Percentiles rank a stretch among this genome's conserved stretches.
Evolutionary conservation across 1,140 invertebrate species (phyloP).

Genomic region (Diachasmimorpha longicaudata): DNA sequence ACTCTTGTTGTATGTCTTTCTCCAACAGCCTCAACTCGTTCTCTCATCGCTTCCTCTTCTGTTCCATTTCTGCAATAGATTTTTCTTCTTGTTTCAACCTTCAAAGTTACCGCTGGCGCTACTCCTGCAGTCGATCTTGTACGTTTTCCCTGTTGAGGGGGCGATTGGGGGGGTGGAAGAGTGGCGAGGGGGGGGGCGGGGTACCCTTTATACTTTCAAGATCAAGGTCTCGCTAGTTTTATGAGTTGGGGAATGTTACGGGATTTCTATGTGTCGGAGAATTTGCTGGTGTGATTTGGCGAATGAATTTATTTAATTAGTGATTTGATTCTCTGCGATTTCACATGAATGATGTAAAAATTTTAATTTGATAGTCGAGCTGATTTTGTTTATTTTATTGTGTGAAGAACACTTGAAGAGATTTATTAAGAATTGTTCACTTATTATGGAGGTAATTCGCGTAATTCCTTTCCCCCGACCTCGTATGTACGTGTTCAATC

Average conservation of each 20-base stretch:
- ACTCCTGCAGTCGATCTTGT: background rate
- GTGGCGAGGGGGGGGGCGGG: too few species aligned
- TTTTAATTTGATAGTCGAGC: too few species aligned
- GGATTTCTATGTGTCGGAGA: background rate
- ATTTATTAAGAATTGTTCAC: too few species aligned
- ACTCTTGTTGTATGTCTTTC: background rate
- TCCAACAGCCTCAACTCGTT: background rate
- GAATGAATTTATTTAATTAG: too few species aligned
- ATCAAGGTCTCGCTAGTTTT: slow-evolving; percentile 1
- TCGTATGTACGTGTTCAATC: too few species aligned
- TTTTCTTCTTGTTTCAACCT: background rate
- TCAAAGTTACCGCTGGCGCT: background rate
- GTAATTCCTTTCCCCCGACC: too few species aligned
- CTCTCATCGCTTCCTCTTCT: background rate
- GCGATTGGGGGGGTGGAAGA: too few species aligned
- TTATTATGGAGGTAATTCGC: too few species aligned
- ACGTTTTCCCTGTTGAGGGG: background rate
- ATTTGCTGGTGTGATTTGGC: background rate
- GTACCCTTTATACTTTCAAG: slow-evolving; percentile 7
- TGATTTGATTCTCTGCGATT: too few species aligned
- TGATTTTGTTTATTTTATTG: too few species aligned
- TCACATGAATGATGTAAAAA: too few species aligned
- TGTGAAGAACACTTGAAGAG: too few species aligned
- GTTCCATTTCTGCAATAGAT: background rate
- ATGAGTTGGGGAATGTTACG: background rate